A percentile compares a stretch with the other conserved stretches of the same genome.
These are phyloP conservation scores for Sussaba pulchella DNA, from an alignment of 2,888 invertebrate species.

Conservation along the genomic window DNA sequence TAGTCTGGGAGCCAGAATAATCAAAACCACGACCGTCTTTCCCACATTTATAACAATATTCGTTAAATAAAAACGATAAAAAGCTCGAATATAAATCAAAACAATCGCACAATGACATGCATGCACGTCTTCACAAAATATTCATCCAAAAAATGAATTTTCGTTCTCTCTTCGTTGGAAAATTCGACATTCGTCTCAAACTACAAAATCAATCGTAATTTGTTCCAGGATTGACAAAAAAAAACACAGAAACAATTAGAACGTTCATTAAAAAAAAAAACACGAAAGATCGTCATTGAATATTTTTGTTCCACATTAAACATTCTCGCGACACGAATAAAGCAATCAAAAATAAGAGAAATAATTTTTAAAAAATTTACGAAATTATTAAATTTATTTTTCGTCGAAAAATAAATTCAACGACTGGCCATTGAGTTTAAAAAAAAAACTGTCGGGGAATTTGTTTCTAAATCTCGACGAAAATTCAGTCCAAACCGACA, in stretches of 20 bases:
- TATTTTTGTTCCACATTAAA: constrained; percentile 13
- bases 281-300: no score
- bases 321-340: neutral
- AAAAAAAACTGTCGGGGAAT: neutral
- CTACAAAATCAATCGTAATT: constrained; percentile 44
- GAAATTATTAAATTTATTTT: neutral
- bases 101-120: constrained; percentile 49
- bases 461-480: neutral
- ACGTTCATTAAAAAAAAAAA: no score
- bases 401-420: neutral
- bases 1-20: constrained; percentile 1
- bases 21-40: constrained; percentile 1
- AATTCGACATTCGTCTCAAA: constrained; percentile 36
- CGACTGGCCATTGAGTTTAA: neutral
- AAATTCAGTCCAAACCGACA: neutral
- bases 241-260: no score
- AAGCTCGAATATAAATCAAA: constrained; percentile 18
- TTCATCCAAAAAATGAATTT: neutral
- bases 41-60: constrained; percentile 6
- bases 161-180: no score
- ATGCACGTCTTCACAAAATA: constrained; percentile 51
- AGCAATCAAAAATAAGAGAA: neutral
- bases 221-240: constrained; percentile 34
- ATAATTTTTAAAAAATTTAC: no score
- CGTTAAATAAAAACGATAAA: neutral